Percentiles rank a stretch among this genome's conserved stretches.
Evolutionary conservation across 2,113 vertebrate species (phyloP).

Genomic region (Lasiurus cinereus): DNA sequence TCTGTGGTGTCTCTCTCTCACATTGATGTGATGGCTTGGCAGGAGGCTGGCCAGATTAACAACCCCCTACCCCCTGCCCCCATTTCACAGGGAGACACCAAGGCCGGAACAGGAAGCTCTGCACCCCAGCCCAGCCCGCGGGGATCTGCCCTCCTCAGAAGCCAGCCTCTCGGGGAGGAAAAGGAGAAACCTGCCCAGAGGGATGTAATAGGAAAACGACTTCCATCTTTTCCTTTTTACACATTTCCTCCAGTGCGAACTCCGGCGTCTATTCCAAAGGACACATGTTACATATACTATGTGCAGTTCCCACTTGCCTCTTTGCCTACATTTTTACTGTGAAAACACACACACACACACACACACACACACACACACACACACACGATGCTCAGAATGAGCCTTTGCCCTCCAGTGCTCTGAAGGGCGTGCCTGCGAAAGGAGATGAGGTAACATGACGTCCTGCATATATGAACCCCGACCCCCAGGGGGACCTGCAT

Average conservation of each 20-base stretch:
- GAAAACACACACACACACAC: too few species aligned
- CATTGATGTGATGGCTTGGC: too few species aligned
- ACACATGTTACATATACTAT: accelerated
- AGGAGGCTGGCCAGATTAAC: too few species aligned
- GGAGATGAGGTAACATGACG: background rate
- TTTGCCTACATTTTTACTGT: background rate
- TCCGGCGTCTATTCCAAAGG: background rate
- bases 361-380: too few species aligned
- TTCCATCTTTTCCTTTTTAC: background rate
- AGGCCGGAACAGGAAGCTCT: background rate
- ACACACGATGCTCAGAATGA: background rate
- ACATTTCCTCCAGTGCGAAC: background rate
- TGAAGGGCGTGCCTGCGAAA: background rate
- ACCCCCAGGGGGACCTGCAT: background rate
- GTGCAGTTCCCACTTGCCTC: background rate
- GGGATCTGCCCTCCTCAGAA: background rate
- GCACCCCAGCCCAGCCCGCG: background rate
- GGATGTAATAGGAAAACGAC: background rate
- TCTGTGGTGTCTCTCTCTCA: too few species aligned
- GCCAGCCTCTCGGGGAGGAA: background rate
- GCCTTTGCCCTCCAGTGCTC: background rate
- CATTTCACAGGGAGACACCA: background rate
- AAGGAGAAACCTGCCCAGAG: background rate
- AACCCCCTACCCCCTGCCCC: too few species aligned
- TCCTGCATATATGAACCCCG: background rate